phyloP scores from a whole-genome alignment of 2,888 invertebrate species.

The Ellobium chinense region DNA sequence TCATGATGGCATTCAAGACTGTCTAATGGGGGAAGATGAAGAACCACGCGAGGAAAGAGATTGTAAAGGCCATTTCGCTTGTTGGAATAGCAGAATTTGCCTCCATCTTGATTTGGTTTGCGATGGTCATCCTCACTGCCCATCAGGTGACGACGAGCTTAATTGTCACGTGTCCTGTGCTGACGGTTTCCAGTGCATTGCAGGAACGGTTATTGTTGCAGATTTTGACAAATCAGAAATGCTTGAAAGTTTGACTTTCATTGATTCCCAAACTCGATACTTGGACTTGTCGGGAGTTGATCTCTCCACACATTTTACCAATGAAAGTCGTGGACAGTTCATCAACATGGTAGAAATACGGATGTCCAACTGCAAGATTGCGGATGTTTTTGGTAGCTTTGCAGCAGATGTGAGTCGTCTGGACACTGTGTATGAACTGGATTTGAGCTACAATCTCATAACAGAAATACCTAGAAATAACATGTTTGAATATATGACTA shows the following conservation, averaged over 20 bases:
- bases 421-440: not conserved
- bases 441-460: slow-evolving; percentile 2
- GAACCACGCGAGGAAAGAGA: not conserved
- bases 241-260: slow-evolving; percentile 3
- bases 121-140: slow-evolving; percentile 16
- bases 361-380: not conserved
- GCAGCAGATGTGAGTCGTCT: not conserved
- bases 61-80: slow-evolving; percentile 19
- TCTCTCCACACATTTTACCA: not conserved
- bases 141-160: slow-evolving; percentile 6
- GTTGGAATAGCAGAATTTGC: slow-evolving; percentile 14
- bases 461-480: not conserved
- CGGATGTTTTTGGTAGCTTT: not conserved
- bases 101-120: slow-evolving; percentile 22
- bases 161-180: slow-evolving; percentile 1
- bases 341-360: not conserved
- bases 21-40: slow-evolving; percentile 33
- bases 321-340: not conserved
- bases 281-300: slow-evolving; percentile 17
- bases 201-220: not conserved
- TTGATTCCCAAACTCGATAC: not conserved
- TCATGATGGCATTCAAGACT: slow-evolving; percentile 9
- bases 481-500: slow-evolving; percentile 13
- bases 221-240: not conserved
- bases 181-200: slow-evolving; percentile 7